These are phyloP conservation scores for Quiscalus mexicanus DNA, from an alignment of 2,113 vertebrate genomes.

Conservation along the genomic window DNA sequence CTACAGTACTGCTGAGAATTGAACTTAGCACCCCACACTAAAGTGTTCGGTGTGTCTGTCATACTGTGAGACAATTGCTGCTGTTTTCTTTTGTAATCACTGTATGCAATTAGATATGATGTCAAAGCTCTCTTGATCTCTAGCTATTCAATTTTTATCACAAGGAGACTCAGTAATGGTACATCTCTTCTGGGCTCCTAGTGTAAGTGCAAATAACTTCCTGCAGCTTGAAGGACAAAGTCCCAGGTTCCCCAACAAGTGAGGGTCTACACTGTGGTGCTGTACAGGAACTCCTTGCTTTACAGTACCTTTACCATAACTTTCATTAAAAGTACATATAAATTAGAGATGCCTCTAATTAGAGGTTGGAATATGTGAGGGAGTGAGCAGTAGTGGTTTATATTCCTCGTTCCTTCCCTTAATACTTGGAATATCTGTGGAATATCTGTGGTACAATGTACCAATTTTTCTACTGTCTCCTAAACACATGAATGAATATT, in stretches of 20 bases:
- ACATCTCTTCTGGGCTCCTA: background rate
- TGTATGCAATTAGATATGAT: background rate
- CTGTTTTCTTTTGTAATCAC: background rate
- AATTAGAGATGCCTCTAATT: background rate
- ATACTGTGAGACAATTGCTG: background rate
- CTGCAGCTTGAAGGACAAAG: background rate
- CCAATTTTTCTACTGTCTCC: background rate
- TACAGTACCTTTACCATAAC: background rate
- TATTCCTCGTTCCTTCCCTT: background rate
- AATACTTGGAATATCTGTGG: background rate
- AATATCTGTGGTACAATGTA: background rate
- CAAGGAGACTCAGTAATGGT: background rate
- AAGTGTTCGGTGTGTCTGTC: background rate
- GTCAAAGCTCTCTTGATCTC: background rate
- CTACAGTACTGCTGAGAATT: background rate
- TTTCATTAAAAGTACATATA: background rate
- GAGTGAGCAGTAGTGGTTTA: background rate
- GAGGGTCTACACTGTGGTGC: background rate
- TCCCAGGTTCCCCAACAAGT: background rate
- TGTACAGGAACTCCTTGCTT: background rate
- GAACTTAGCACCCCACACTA: background rate
- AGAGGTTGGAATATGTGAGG: background rate
- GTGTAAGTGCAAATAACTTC: background rate
- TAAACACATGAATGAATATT: rapidly evolving
- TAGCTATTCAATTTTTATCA: background rate